Evolutionary conservation across 2,797 vertebrate genomes (phyloP).

Genomic region (Tenualosa ilisha): DNA sequence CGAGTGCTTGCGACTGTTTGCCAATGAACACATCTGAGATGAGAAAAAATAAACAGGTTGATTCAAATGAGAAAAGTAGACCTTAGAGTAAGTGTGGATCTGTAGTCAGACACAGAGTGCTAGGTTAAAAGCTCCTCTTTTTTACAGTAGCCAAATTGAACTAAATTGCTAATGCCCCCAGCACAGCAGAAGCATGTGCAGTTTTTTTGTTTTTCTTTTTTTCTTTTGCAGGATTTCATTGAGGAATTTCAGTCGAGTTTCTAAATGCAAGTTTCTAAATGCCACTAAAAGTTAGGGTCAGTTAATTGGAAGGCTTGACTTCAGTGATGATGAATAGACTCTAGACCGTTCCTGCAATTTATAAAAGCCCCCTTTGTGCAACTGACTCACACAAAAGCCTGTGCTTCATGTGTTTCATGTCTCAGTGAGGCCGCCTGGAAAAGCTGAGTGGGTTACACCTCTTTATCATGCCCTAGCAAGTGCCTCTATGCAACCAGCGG

Average conservation of each 20-base stretch:
- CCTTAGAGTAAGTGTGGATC: not conserved
- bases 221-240: not conserved
- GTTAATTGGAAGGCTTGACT: constrained; percentile 17
- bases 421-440: constrained; percentile 29
- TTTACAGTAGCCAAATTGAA: not conserved
- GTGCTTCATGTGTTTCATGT: not conserved
- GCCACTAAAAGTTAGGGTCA: not conserved
- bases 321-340: not conserved
- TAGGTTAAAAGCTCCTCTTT: not conserved
- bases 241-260: not conserved
- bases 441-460: constrained; percentile 33
- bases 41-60: not conserved
- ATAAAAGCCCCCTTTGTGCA: not conserved
- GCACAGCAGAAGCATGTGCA: not conserved
- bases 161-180: not conserved
- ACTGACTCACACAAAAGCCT: constrained; percentile 35
- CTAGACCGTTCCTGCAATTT: not conserved
- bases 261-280: not conserved
- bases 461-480: constrained; percentile 56
- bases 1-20: not conserved
- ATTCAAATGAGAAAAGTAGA: constrained; percentile 19
- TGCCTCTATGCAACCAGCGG: constrained; percentile 45
- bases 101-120: not conserved
- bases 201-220: not conserved
- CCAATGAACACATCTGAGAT: not conserved